Base-by-base conservation (phyloP, 2,888 invertebrate genomes). In the Stenodema calcarata region DNA sequence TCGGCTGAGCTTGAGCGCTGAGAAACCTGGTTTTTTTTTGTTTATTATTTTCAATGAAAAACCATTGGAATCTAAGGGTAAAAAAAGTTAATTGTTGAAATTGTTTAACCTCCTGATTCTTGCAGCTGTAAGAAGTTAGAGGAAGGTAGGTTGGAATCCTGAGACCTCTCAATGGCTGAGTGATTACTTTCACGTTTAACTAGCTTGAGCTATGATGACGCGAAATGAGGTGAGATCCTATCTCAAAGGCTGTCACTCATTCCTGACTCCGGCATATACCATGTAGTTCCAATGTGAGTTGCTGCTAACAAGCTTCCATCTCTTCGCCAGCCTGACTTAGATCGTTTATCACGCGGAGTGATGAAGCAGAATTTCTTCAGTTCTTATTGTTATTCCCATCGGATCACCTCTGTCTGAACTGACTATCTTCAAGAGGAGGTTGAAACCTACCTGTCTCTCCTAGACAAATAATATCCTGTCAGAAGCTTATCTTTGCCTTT, bases 401-500 rank as follows among this genome's bases (percentile, higher is more conserved):
- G 41, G 73, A 73, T 73, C 62, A 62, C 62, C 23, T 62, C 73
- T 35, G 73, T 35, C 73, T 41, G 73, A 30, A 30, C 73, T 35
- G 30, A 41, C 73, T 73, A 73, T 3, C 73, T 73, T n/a, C 35
- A n/a, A 41, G 16, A 41, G 35, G 18, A 73, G 30, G 35, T 73
- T 62, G 62, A 4, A 73, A 41, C 3, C 9, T 73, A 35, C 35
- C 41, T 73, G 41, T 7, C 30, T 28, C 16, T 14, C 35, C 35
- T 30, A 73, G 73, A 73, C 73, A 73, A 73, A 73, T 73, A 73
- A 73, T 73, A 35, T 73, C 73, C 73, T 16, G 30, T 30, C 73
- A 73, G 35, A 73, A 0, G 16, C 35, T 35, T 35, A 35, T 35
- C 2, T 35, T 4, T 35, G n/a, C n/a, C n/a, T n/a, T 4, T 35